Percentiles rank a stretch among this genome's conserved stretches.
These are phyloP conservation scores for Patella depressa DNA, from an alignment of 2,888 invertebrate genomes.

Conservation along the genomic window DNA sequence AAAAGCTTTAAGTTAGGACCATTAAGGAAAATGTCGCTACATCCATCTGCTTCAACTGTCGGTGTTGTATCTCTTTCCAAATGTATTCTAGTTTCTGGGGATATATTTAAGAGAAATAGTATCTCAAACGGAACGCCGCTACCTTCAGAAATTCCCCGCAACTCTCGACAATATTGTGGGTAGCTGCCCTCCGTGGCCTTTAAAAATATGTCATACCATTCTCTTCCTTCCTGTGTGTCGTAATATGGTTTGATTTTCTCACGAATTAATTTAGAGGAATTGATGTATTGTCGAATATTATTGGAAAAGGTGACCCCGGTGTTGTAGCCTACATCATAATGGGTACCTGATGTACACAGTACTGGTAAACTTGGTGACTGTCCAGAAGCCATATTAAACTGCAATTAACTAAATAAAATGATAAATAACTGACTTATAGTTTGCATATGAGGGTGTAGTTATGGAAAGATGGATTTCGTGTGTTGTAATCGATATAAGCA, in stretches of 20 bases:
- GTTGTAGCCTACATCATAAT: conserved; percentile 27
- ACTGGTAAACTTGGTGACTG: conserved; percentile 15
- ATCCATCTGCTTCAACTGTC: conserved; percentile 16
- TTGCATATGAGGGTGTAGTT: no score
- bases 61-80: neutral
- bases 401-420: neutral
- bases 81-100: conserved; percentile 15
- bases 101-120: conserved; percentile 22
- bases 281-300: conserved; percentile 16
- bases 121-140: conserved; percentile 26
- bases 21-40: conserved; percentile 24
- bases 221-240: conserved; percentile 23
- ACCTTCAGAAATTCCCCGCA: conserved; percentile 24
- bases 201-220: conserved; percentile 14
- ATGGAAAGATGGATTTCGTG: no score
- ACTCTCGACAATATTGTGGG: conserved; percentile 27
- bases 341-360: conserved; percentile 16
- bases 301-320: conserved; percentile 19
- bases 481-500: no score
- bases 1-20: conserved; percentile 24
- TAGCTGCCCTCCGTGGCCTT: conserved; percentile 10
- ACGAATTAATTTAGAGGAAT: conserved; percentile 12
- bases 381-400: neutral
- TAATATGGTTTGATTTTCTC: conserved; percentile 23
- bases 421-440: neutral